These are phyloP conservation scores for Peromyscus aztecus DNA, from an alignment of 2,797 vertebrate genomes.

Conservation along the genomic window DNA sequence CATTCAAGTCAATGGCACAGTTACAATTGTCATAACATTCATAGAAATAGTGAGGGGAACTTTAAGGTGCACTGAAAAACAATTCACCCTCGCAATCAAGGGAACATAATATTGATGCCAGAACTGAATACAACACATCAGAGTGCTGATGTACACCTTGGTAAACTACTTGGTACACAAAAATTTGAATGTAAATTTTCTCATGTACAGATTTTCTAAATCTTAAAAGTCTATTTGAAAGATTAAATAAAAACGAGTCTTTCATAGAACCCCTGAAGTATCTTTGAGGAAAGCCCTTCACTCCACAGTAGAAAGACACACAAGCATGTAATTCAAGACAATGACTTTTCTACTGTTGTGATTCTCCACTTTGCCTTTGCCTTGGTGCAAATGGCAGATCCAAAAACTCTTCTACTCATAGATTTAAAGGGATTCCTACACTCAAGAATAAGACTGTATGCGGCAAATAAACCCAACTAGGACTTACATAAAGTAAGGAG, in stretches of 20 bases:
- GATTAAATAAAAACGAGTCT: slow-evolving; percentile 52
- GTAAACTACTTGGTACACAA: background rate
- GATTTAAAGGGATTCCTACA: slow-evolving; percentile 22
- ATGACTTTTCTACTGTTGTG: slow-evolving; percentile 16
- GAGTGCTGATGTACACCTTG: background rate
- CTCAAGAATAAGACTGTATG: slow-evolving; percentile 22
- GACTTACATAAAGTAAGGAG: background rate
- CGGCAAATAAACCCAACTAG: background rate
- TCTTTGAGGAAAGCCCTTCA: background rate
- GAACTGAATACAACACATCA: background rate
- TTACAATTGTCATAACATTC: slow-evolving; percentile 8
- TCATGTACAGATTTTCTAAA: slow-evolving; percentile 18
- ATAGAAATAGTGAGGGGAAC: slow-evolving; percentile 38
- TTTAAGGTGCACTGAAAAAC: background rate
- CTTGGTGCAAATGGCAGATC: background rate
- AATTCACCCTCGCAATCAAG: background rate
- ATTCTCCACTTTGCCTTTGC: slow-evolving; percentile 54
- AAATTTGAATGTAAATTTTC: background rate
- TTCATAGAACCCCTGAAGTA: background rate
- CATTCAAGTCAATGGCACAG: slow-evolving; percentile 3
- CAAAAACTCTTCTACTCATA: slow-evolving; percentile 39
- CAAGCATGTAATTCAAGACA: background rate
- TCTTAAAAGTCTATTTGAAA: slow-evolving; percentile 60
- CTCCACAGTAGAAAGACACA: background rate
- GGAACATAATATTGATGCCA: slow-evolving; percentile 16